These are phyloP conservation scores for Psittacula derbiana DNA, from an alignment of 2,797 vertebrate genomes.

Conservation along the genomic window DNA sequence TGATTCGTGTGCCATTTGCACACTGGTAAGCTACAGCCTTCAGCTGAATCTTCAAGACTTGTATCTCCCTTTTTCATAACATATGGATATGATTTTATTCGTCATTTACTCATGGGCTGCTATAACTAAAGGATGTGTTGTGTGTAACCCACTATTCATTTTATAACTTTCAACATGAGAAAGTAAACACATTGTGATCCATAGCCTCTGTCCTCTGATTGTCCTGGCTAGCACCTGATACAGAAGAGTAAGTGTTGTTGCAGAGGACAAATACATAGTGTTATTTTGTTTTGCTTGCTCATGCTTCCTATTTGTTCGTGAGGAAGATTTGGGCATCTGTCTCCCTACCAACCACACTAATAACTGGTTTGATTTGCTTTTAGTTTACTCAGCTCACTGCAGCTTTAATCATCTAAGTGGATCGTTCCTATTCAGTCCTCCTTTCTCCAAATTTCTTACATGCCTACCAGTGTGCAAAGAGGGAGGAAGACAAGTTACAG, in stretches of 20 bases:
- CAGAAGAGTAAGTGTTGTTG: not conserved
- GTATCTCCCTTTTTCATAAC: not conserved
- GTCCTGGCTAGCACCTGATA: not conserved
- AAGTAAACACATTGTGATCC: not conserved
- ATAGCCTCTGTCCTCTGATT: not conserved
- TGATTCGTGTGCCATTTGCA: not conserved
- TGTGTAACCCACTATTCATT: not conserved
- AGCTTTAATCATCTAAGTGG: not conserved
- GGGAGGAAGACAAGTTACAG: not conserved
- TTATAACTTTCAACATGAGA: not conserved
- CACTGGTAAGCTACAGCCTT: not conserved
- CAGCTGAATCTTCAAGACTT: not conserved
- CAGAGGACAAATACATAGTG: not conserved
- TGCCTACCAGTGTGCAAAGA: not conserved
- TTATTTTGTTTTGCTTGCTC: not conserved
- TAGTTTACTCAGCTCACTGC: not conserved
- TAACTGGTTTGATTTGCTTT: not conserved
- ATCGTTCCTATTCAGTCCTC: not conserved
- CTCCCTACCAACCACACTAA: not conserved
- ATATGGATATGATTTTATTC: not conserved
- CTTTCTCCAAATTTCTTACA: not conserved
- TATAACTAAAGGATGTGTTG: not conserved
- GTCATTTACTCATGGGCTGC: fast-evolving
- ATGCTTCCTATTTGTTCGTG: not conserved
- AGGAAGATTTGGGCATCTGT: not conserved